These are phyloP conservation scores for Thereuonema tuberculata DNA, from an alignment of 1,140 invertebrate species.

Conservation along the genomic window DNA sequence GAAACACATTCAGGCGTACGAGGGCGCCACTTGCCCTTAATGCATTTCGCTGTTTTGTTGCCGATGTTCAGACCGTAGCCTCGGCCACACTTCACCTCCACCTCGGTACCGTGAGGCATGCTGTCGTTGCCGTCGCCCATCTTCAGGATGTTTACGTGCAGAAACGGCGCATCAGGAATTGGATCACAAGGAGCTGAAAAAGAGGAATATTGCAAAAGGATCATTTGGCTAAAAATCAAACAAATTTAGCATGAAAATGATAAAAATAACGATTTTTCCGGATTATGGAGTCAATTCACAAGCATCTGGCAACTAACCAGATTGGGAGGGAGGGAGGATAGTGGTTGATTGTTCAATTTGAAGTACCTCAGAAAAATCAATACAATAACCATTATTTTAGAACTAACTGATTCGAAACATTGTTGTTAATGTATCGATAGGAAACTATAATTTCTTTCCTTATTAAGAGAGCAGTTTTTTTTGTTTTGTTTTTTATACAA, in stretches of 20 bases:
- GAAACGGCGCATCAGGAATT: conserved; percentile 45
- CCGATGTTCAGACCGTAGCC: conserved; percentile 56
- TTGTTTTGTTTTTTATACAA: too few species aligned
- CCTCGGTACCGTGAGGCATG: conserved; percentile 43
- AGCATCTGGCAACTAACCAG: too few species aligned
- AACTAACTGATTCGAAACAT: too few species aligned
- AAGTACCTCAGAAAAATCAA: too few species aligned
- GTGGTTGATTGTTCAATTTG: too few species aligned
- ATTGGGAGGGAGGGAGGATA: too few species aligned
- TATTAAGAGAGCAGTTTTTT: too few species aligned
- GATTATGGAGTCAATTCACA: too few species aligned
- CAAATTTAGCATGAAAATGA: not conserved
- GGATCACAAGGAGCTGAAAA: conserved; percentile 36
- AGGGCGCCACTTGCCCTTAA: conserved; percentile 63
- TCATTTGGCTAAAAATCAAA: not conserved
- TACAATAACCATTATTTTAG: too few species aligned
- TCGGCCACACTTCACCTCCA: conserved; percentile 53
- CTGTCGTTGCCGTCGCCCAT: conserved; percentile 26
- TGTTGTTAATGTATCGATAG: too few species aligned
- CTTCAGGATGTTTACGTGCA: conserved; percentile 49
- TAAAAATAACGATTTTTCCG: too few species aligned
- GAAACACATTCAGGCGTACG: conserved; percentile 57
- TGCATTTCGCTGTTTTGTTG: conserved; percentile 61
- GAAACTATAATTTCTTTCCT: too few species aligned
- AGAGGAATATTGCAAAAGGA: not conserved